These are phyloP conservation scores for Hoplostethus atlanticus DNA, from an alignment of 2,797 vertebrate genomes.

Conservation along the genomic window DNA sequence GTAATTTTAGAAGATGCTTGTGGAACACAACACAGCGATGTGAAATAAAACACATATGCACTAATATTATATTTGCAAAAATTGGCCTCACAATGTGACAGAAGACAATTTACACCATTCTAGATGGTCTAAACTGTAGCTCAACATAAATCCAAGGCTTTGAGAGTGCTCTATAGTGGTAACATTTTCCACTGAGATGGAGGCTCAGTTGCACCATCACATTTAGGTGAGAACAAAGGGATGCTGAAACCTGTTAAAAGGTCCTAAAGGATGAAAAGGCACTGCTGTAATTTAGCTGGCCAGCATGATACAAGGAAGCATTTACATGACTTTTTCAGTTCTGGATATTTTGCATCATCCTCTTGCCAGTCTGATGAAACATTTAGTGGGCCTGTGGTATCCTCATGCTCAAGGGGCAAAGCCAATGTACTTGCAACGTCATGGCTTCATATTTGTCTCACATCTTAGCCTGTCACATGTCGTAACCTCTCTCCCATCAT, in stretches of 20 bases:
- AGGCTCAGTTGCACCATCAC: neutral
- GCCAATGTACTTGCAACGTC: constrained; percentile 44
- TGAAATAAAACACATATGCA: neutral
- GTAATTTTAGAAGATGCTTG: constrained; percentile 24
- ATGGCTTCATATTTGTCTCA: constrained; percentile 38
- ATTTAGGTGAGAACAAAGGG: neutral
- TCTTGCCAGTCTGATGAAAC: constrained; percentile 62
- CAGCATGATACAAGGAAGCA: constrained; percentile 25
- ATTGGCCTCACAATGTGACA: too few species aligned
- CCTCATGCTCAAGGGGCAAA: constrained; percentile 29
- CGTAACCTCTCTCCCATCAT: constrained; percentile 8
- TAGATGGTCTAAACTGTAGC: too few species aligned
- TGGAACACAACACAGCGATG: neutral
- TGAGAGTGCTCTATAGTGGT: constrained; percentile 3
- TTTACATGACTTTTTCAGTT: constrained; percentile 35
- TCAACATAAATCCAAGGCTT: constrained; percentile 15
- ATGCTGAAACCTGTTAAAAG: neutral
- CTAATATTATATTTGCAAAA: neutral
- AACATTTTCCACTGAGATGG: constrained; percentile 9
- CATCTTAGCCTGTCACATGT: constrained; percentile 25
- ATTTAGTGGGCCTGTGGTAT: constrained; percentile 50
- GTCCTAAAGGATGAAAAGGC: constrained; percentile 9
- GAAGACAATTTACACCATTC: too few species aligned
- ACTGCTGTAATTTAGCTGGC: constrained; percentile 23
- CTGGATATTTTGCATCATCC: constrained; percentile 64